Base-by-base conservation (phyloP, 2,888 invertebrate genomes). In the Bursaphelenchus okinawaensis region DNA sequence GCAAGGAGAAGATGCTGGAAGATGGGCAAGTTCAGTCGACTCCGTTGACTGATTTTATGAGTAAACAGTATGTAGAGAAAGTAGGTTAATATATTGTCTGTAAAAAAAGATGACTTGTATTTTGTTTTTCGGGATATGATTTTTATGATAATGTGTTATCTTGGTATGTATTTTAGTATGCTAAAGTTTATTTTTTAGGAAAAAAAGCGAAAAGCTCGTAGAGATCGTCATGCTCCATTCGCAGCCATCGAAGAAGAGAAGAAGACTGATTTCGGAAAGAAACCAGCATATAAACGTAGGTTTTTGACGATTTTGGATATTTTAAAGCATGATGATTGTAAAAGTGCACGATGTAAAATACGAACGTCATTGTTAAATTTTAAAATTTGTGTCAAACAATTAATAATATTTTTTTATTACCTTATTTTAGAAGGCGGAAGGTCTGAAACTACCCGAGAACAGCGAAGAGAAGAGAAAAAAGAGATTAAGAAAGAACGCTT, bases 1-100 rank as follows among this genome's bases (percentile, higher is more conserved):
- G 65, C 63, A 75, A 73, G 50, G 63, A 57, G 23, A 54, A 50
- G 19, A 57, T 55, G 16, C 26, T 62, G 20, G 55, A 73, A 8
- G 51, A 24, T 8, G 58, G 62, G 2, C 31, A 28, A 26, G 12
- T 75, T n/a, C 63, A 68, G 28, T 62, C 67, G 27, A 71, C 72
- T 3, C 72, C 72, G 19, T 62, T 71, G 24, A 74, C 74, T 12
- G 71, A 75, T 24, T 71, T 58, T 51, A 31, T 71, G 16, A 29
- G 60, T n/a, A 54, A 68, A 55, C 60, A 59, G 28, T 52, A 60
- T 40, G 50, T 65, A 50, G 65, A 74, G n/a, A 71, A 71, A 58
- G 70, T 71, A 26, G 29, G 52, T 23, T 55, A 23, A 16, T 62
- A n/a, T 56, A 22, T 61, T 22, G 61, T 23, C 62, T 60, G 22